Percentiles rank a stretch among this genome's conserved stretches.
phyloP scores from a whole-genome alignment of 2,888 invertebrate genomes.

The Acanthosepion pharaonis region DNA sequence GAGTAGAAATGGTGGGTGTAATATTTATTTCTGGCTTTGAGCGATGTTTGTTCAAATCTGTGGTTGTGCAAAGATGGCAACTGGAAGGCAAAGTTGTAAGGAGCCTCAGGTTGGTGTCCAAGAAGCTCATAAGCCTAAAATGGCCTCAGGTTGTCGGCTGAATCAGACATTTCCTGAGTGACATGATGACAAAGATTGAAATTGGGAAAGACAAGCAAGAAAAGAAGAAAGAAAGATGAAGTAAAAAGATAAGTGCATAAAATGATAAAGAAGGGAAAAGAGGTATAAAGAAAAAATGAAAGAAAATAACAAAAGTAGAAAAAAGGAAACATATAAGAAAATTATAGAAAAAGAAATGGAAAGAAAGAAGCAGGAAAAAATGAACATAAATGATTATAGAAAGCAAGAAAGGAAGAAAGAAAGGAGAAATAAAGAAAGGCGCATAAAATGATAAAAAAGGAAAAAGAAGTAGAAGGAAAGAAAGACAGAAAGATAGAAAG shows the following conservation, averaged over 20 bases:
- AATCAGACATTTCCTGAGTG: background rate
- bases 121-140: background rate
- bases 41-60: too few relatives aligned
- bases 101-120: background rate
- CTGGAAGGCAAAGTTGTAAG: background rate
- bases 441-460: slow-evolving; percentile 37
- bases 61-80: background rate
- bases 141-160: background rate
- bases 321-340: background rate
- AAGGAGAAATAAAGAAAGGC: background rate
- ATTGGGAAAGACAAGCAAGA: background rate
- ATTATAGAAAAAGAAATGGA: background rate
- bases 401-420: background rate
- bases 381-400: background rate
- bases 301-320: background rate
- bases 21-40: too few relatives aligned
- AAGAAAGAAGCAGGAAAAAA: slow-evolving; percentile 37
- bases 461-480: background rate
- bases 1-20: too few relatives aligned
- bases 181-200: background rate
- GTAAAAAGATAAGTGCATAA: background rate
- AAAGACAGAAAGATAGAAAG: background rate
- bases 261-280: too few relatives aligned
- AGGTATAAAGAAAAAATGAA: background rate
- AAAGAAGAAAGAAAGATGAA: background rate